Base-by-base conservation (phyloP, 2,113 vertebrate species). In the Hippocampus abdominalis region DNA sequence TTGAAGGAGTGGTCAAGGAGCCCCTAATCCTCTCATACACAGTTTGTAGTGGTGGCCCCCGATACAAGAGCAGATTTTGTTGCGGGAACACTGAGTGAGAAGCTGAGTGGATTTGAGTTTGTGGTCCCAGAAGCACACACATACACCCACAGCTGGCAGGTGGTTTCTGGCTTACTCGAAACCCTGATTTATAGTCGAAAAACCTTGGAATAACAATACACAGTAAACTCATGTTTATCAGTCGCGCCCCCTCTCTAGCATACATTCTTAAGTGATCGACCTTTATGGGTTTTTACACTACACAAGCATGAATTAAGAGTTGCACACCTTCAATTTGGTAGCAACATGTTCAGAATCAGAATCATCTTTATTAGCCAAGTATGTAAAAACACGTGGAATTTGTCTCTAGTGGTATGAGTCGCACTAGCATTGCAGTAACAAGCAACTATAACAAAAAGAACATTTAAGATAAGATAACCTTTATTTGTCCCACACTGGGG, bases 21-120 rank as follows among this genome's bases (percentile, higher is more conserved):
- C 84, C 89, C 83, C 81, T 93, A 92, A 93, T 93, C 92, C 90
- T 73, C 88, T 88, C 84, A 90, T 79, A 86, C 85, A 86, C 85
- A 87, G 85, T 89, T 87, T 87, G 88, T 91, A 85, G 88, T 90
- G 88, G 82, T 75, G 81, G 87, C 86, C 86, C 84, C 81, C 48
- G 60, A 81, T 74, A 83, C 79, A 88, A 84, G 84, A 84, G 82
- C 82, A 78, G 81, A 83, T 76, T 89, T 86, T 85, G 86, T 82
- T 87, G 80, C 83, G 12, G 62, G 84, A 86, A 83, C 67, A 64
- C 71, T 70, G 77, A 69, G 71, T 68, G 73, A 40, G 69, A 60
- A 69, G 75, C 4, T 16, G 73, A 62, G 49, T 62, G 73, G 77
- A 71, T 84, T 75, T 72, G 71, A 78, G 81, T 79, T 81, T 78